Conservation (phyloP, 2,888 invertebrate species). For the Synergus japonicus region DNA sequence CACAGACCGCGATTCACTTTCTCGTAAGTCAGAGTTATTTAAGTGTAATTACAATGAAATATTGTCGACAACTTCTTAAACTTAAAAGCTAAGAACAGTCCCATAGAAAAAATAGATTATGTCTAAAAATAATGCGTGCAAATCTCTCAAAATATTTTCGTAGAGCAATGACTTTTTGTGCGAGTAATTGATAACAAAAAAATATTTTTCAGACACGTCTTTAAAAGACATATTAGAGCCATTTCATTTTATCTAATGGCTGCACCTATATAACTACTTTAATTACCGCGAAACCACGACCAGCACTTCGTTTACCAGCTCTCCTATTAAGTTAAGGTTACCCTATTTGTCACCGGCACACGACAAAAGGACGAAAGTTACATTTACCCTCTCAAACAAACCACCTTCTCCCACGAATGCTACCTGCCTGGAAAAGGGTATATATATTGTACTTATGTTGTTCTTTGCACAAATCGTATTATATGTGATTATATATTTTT, state of each 20-base stretch:
- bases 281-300: conserved; percentile 66
- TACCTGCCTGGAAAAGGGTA: neutral
- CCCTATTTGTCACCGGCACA: conserved; percentile 65
- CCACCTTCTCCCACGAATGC: neutral
- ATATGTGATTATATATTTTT: neutral
- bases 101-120: neutral
- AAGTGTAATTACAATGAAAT: conserved; percentile 25
- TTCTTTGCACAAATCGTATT: neutral
- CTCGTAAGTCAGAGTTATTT: conserved; percentile 23
- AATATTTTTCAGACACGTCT: neutral
- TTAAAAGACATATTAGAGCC: conserved; percentile 33
- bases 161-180: neutral
- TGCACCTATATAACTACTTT: conserved; percentile 60
- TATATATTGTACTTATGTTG: neutral
- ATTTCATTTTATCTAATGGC: conserved; percentile 67
- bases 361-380: conserved; percentile 60
- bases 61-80: neutral
- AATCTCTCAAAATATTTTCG: neutral
- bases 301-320: conserved; percentile 49
- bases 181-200: neutral
- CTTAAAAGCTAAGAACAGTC: neutral
- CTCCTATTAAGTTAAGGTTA: conserved; percentile 63
- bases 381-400: conserved; percentile 3
- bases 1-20: conserved; percentile 20
- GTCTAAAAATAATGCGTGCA: neutral